These are phyloP conservation scores for Tragelaphus buxtoni DNA, from an alignment of 2,113 vertebrate species.

Conservation along the genomic window DNA sequence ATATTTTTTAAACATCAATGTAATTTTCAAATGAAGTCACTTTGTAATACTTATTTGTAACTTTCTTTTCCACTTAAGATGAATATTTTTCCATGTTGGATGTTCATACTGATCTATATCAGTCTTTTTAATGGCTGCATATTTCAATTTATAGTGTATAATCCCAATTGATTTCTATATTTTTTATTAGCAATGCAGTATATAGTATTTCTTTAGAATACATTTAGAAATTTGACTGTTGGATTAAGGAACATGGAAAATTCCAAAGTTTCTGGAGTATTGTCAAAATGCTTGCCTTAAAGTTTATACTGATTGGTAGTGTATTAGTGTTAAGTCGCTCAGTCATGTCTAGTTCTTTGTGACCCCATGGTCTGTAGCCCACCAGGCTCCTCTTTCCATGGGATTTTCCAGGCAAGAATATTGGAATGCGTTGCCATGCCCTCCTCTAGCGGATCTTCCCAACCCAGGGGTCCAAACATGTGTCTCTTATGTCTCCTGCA, in stretches of 20 bases:
- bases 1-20: background rate
- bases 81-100: background rate
- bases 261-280: background rate
- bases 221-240: background rate
- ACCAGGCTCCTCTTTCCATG: background rate
- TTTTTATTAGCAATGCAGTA: background rate
- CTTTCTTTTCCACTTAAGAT: background rate
- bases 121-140: background rate
- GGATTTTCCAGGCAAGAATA: background rate
- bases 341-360: background rate
- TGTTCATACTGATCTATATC: background rate
- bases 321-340: background rate
- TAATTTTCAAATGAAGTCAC: slow-evolving; percentile 1
- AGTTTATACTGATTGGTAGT: background rate
- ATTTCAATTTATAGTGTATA: background rate
- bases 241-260: background rate
- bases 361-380: background rate
- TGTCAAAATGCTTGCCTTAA: background rate
- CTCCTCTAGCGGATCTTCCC: background rate
- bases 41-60: background rate
- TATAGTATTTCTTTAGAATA: background rate
- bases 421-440: background rate
- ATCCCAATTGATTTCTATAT: background rate
- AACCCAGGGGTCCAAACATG: background rate
- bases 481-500: background rate